Percentiles rank a stretch among this genome's conserved stretches.
phyloP scores from a whole-genome alignment of 2,113 vertebrate species.

The Hemiprocne comata region DNA sequence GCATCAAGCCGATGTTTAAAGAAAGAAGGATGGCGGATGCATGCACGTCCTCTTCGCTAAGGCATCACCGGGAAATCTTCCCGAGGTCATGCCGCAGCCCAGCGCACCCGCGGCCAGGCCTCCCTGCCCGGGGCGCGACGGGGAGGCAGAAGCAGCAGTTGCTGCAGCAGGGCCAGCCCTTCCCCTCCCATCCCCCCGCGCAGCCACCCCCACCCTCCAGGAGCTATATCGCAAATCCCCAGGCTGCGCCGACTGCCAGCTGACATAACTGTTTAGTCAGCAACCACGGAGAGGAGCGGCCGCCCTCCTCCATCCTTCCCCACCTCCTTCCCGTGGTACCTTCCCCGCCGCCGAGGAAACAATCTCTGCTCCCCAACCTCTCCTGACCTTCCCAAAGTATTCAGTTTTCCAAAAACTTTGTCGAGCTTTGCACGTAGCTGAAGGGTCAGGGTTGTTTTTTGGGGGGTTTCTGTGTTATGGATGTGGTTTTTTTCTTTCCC shows the following conservation, averaged over 20 bases:
- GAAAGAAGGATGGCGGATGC: background rate
- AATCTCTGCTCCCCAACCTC: background rate
- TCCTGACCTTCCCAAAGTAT: background rate
- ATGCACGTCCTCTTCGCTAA: background rate
- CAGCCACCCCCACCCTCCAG: slow-evolving; percentile 70
- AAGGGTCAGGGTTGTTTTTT: background rate
- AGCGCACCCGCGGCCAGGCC: background rate
- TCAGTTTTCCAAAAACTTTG: background rate
- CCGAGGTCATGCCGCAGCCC: background rate
- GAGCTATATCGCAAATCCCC: slow-evolving; percentile 82
- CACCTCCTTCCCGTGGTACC: background rate
- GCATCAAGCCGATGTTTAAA: background rate
- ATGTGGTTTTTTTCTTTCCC: too few relatives aligned
- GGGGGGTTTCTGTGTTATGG: too few relatives aligned
- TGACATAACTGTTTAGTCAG: slow-evolving; percentile 89
- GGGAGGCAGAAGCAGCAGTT: slow-evolving; percentile 56
- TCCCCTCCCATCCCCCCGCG: slow-evolving; percentile 50
- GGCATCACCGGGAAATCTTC: background rate
- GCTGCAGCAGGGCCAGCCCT: slow-evolving; percentile 25
- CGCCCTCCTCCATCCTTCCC: slow-evolving; percentile 39
- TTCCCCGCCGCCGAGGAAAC: background rate
- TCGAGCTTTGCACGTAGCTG: background rate
- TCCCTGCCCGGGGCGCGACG: background rate
- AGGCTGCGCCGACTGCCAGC: slow-evolving; percentile 79
- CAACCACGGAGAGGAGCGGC: slow-evolving; percentile 65